phyloP scores from a whole-genome alignment of 2,888 invertebrate genomes.

The Sthenelais limicola region DNA sequence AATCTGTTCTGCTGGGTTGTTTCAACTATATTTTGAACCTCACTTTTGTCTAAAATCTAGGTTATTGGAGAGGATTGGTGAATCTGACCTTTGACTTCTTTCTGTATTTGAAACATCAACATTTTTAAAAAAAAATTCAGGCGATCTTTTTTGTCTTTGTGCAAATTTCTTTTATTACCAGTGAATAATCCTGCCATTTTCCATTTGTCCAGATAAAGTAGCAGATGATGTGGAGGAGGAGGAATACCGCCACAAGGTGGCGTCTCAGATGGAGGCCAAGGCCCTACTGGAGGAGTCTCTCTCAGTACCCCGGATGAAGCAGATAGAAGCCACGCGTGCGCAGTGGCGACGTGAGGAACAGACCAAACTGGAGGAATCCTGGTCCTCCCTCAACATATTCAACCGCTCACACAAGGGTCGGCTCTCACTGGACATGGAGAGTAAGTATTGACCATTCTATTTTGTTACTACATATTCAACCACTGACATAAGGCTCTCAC shows the following conservation, averaged over 20 bases:
- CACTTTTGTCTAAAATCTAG: too few relatives aligned
- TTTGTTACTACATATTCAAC: constrained; percentile 65
- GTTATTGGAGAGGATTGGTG: too few relatives aligned
- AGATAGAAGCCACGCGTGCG: constrained; percentile 63
- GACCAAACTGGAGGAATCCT: constrained; percentile 68
- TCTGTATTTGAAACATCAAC: too few relatives aligned
- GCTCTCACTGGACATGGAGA: constrained; percentile 69
- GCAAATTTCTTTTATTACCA: too few relatives aligned
- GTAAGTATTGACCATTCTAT: constrained; percentile 57
- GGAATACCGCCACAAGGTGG: constrained; percentile 15
- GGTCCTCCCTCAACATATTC: constrained; percentile 70
- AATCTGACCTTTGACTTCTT: too few relatives aligned
- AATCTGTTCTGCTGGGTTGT: too few relatives aligned
- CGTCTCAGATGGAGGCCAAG: constrained; percentile 1
- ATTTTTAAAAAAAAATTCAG: too few relatives aligned
- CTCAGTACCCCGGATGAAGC: constrained; percentile 63
- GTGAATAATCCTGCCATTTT: too few relatives aligned
- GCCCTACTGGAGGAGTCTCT: constrained; percentile 24
- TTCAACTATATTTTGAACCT: too few relatives aligned
- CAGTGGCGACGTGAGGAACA: constrained; percentile 62
- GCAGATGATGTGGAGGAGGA: constrained; percentile 41
- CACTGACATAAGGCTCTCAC: constrained; percentile 67
- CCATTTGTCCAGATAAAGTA: constrained; percentile 22
- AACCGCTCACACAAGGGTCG: constrained; percentile 70
- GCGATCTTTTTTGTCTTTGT: too few relatives aligned